Conservation (phyloP, 2,797 vertebrate genomes). For the Clarias laeviceps region DNA sequence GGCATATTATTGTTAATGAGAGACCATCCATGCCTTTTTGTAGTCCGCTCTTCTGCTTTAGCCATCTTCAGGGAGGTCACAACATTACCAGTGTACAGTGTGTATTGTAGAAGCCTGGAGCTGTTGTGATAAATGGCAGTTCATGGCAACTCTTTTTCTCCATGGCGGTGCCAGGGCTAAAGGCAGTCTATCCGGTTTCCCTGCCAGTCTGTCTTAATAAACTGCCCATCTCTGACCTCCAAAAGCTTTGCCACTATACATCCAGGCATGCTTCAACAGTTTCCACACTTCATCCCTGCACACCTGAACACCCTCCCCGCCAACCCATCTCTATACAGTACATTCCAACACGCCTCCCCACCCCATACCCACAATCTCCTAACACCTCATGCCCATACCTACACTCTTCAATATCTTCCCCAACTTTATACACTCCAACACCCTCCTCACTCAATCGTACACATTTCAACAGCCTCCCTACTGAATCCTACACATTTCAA, state of each 20-base stretch:
- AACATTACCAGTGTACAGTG: not conserved
- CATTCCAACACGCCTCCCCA: not conserved
- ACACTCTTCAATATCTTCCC: too few species aligned
- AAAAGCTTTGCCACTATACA: not conserved
- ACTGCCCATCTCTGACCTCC: conserved; percentile 8
- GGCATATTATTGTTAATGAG: conserved; percentile 31
- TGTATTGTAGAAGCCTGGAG: not conserved
- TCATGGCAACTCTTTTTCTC: not conserved
- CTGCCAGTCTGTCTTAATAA: conserved; percentile 20
- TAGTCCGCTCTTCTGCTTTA: conserved; percentile 35
- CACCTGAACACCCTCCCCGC: not conserved
- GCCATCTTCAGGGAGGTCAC: conserved; percentile 1
- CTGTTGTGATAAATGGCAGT: not conserved
- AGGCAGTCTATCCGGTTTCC: not conserved
- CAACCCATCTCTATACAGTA: not conserved
- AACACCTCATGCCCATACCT: not conserved
- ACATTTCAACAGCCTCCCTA: not conserved
- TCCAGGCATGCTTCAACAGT: not conserved
- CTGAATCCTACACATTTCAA: not conserved
- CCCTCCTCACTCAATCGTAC: too few species aligned
- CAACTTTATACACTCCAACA: not conserved
- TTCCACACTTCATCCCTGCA: not conserved
- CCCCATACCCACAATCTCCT: not conserved
- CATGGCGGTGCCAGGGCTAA: not conserved
- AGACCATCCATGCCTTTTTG: conserved; percentile 18